These are phyloP conservation scores for Hylyphantes graminicola DNA, from an alignment of 1,140 invertebrate species.

Conservation along the genomic window DNA sequence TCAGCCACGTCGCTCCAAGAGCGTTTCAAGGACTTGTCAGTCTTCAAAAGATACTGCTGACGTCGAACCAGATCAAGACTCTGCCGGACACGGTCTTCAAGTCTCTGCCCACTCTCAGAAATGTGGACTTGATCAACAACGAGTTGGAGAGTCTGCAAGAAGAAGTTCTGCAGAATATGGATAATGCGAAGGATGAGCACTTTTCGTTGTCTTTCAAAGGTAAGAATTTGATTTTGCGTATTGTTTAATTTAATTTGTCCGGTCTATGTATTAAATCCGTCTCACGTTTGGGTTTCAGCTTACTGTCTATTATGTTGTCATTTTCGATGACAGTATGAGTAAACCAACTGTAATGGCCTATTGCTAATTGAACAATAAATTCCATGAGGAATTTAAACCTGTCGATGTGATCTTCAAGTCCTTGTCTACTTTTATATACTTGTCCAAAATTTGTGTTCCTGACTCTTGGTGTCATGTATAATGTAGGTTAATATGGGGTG, in stretches of 20 bases:
- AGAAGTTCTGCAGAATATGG: constrained; percentile 31
- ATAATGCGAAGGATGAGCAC: constrained; percentile 20
- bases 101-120: background rate
- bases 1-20: constrained; percentile 16
- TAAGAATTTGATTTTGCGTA: constrained; percentile 2
- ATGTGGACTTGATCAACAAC: constrained; percentile 36
- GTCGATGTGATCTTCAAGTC: too few relatives aligned
- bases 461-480: too few relatives aligned
- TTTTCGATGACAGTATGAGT: too few relatives aligned
- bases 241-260: background rate
- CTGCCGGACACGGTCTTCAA: constrained; percentile 46
- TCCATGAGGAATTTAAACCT: too few relatives aligned
- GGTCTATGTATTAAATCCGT: too few relatives aligned
- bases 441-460: too few relatives aligned
- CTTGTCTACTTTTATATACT: too few relatives aligned
- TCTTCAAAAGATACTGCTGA: constrained; percentile 33
- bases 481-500: too few relatives aligned
- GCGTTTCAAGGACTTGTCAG: constrained; percentile 42
- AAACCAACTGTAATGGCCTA: too few relatives aligned
- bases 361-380: too few relatives aligned
- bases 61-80: constrained; percentile 33
- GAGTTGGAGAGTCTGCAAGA: constrained; percentile 37
- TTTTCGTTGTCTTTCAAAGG: constrained; percentile 37
- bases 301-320: too few relatives aligned
- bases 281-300: too few relatives aligned